phyloP scores from a whole-genome alignment of 2,888 invertebrate genomes.

The Phasia obesa region DNA sequence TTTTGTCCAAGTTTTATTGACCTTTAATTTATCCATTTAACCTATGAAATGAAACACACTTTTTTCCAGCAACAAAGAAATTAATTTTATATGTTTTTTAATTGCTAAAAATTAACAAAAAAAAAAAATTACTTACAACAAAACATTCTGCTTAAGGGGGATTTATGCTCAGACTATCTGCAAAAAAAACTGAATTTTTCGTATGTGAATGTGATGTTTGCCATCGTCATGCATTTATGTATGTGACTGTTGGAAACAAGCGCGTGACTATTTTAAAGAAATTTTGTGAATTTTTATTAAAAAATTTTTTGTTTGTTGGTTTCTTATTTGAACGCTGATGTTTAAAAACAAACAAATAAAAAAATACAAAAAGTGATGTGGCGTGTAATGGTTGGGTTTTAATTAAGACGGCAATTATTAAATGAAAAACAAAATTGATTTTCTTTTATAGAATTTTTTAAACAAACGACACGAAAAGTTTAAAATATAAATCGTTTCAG shows the following conservation, averaged over 20 bases:
- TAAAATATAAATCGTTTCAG: neutral
- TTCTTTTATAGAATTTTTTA: neutral
- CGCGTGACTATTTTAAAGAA: slow-evolving; percentile 64
- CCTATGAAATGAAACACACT: neutral
- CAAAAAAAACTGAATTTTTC: slow-evolving; percentile 1
- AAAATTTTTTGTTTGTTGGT: slow-evolving; percentile 27
- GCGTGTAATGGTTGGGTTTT: neutral
- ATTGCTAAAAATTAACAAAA: slow-evolving; percentile 12
- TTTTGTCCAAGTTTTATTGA: slow-evolving; percentile 12
- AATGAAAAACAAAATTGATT: slow-evolving; percentile 23
- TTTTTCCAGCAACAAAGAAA: neutral
- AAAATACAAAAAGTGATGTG: neutral
- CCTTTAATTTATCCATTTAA: slow-evolving; percentile 2
- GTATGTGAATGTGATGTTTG: neutral
- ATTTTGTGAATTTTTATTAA: slow-evolving; percentile 39
- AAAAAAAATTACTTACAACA: slow-evolving; percentile 1
- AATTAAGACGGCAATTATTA: slow-evolving; percentile 49
- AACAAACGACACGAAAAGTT: neutral
- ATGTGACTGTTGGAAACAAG: slow-evolving; percentile 18
- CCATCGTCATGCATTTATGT: slow-evolving; percentile 13
- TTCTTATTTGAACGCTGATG: neutral
- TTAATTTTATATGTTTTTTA: slow-evolving; percentile 2
- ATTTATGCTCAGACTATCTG: neutral
- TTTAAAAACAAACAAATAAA: neutral
- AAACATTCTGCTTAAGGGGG: neutral